These are phyloP conservation scores for Pseudorectes ferrugineus DNA, from an alignment of 2,113 vertebrate genomes.

Conservation along the genomic window DNA sequence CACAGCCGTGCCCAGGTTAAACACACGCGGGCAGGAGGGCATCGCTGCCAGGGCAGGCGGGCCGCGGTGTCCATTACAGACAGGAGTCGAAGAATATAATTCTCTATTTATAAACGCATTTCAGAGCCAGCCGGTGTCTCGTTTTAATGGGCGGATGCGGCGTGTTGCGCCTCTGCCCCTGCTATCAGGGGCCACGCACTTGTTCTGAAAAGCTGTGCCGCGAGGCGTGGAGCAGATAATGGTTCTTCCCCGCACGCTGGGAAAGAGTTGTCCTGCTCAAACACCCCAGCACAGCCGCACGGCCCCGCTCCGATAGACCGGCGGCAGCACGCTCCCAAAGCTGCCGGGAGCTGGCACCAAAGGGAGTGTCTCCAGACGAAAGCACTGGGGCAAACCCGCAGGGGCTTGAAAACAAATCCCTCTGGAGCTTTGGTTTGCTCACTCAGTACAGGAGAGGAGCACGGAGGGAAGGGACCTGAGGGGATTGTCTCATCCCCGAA, in stretches of 20 bases:
- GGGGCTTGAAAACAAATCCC: background rate
- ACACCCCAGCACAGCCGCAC: rapidly evolving
- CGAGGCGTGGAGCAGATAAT: slow-evolving; percentile 22
- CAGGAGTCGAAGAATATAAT: background rate
- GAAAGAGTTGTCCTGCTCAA: background rate
- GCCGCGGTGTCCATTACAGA: background rate
- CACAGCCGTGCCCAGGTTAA: background rate
- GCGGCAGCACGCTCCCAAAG: background rate
- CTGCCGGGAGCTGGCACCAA: background rate
- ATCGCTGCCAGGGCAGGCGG: background rate
- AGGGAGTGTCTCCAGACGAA: background rate
- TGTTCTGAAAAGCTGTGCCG: background rate
- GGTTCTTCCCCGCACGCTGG: background rate
- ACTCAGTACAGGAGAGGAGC: background rate
- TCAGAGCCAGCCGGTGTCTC: background rate
- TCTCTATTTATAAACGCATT: background rate
- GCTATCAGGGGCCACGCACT: slow-evolving; percentile 26
- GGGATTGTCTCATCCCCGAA: background rate
- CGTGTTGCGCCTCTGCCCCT: background rate
- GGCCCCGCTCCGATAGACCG: rapidly evolving
- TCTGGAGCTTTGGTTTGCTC: background rate
- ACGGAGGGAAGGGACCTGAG: background rate
- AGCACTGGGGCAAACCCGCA: background rate
- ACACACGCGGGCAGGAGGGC: background rate
- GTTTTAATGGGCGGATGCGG: background rate